These are phyloP conservation scores for Paramacrobiotus metropolitanus DNA, from an alignment of 1,140 invertebrate species.

Conservation along the genomic window DNA sequence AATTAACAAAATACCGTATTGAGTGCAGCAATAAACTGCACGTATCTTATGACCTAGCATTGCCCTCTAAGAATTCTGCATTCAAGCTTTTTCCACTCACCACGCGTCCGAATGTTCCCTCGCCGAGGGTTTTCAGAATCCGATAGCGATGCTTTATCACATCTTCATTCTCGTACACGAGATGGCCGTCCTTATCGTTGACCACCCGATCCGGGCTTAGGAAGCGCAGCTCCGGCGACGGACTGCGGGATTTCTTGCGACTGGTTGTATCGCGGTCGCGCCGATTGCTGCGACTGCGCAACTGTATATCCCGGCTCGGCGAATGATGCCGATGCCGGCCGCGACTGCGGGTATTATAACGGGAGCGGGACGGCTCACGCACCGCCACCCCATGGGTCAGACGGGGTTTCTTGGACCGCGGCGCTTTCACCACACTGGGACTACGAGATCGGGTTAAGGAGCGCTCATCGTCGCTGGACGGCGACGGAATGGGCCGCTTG, in stretches of 20 bases:
- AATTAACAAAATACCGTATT: too few relatives aligned
- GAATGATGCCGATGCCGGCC: neutral
- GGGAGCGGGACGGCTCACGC: neutral
- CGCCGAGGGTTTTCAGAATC: slow-evolving; percentile 26
- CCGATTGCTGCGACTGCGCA: neutral
- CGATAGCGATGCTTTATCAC: slow-evolving; percentile 26
- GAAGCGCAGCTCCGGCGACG: neutral
- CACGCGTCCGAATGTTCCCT: slow-evolving; percentile 33
- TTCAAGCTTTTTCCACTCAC: too few relatives aligned
- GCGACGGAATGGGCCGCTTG: too few relatives aligned
- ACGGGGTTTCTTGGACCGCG: too few relatives aligned
- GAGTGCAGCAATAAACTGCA: too few relatives aligned
- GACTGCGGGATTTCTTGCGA: neutral
- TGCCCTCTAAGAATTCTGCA: too few relatives aligned
- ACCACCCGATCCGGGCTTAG: neutral
- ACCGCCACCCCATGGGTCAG: too few relatives aligned
- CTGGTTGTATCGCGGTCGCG: neutral
- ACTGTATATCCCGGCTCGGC: neutral
- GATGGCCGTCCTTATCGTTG: slow-evolving; percentile 28
- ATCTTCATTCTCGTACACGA: slow-evolving; percentile 28
- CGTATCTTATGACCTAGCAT: too few relatives aligned
- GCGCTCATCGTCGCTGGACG: too few relatives aligned
- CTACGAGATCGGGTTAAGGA: too few relatives aligned
- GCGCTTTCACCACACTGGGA: too few relatives aligned
- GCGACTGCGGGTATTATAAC: neutral